Evolutionary conservation across 1,140 invertebrate species (phyloP).

Genomic region (Adoxophyes honmai): DNA sequence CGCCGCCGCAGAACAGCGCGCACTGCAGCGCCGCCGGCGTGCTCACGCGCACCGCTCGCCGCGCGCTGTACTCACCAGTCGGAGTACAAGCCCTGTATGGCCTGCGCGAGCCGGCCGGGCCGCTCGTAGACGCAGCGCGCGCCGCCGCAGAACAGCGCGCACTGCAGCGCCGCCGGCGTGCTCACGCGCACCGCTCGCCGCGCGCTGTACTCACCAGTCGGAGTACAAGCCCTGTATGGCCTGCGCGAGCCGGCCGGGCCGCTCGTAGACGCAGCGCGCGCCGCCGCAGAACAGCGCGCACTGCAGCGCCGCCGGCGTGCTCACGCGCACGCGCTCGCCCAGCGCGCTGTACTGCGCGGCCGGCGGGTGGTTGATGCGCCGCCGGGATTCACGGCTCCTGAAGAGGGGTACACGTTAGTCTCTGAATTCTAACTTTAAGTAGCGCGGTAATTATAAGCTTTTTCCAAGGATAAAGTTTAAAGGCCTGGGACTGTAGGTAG

Average conservation of each 20-base stretch:
- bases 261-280: conserved; percentile 89
- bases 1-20: conserved; percentile 89
- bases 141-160: conserved; percentile 89
- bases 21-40: conserved; percentile 84
- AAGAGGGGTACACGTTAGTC: conserved; percentile 14
- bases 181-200: conserved; percentile 59
- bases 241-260: conserved; percentile 81
- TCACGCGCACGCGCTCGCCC: conserved; percentile 55
- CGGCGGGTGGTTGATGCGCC: conserved; percentile 52
- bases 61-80: conserved; percentile 89
- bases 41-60: conserved; percentile 55
- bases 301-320: conserved; percentile 82
- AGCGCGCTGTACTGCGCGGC: conserved; percentile 58
- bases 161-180: conserved; percentile 83
- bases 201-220: conserved; percentile 83
- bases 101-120: conserved; percentile 82
- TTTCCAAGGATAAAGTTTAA: too few relatives aligned
- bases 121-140: conserved; percentile 89
- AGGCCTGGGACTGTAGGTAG: too few relatives aligned
- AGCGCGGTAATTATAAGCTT: too few relatives aligned
- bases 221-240: conserved; percentile 89
- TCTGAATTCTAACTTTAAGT: too few relatives aligned
- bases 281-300: conserved; percentile 91
- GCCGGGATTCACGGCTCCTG: conserved; percentile 51
- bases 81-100: conserved; percentile 88